phyloP scores from a whole-genome alignment of 2,797 vertebrate species.

The Rhinogobio ventralis region DNA sequence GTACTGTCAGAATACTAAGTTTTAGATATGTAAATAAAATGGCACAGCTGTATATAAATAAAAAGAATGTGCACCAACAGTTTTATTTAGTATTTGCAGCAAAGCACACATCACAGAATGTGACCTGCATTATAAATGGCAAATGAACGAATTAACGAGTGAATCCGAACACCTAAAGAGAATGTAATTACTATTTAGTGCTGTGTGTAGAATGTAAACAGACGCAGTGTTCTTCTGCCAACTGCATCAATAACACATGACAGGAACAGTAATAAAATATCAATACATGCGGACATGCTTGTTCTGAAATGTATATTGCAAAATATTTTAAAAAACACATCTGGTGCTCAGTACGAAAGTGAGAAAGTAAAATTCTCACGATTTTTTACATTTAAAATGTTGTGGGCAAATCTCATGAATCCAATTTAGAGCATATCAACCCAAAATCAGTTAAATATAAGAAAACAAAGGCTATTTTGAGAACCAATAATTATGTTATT shows the following conservation, averaged over 20 bases:
- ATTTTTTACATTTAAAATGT: not conserved
- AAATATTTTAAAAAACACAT: not conserved
- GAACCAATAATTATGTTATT: not conserved
- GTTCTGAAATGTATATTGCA: constrained; percentile 39
- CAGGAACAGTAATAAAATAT: not conserved
- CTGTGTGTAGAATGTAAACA: constrained; percentile 26
- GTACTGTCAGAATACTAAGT: constrained; percentile 49
- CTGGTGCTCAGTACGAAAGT: not conserved
- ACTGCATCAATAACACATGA: not conserved
- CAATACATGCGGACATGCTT: constrained; percentile 32
- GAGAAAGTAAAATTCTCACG: not conserved
- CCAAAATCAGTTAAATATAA: not conserved
- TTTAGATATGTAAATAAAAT: constrained; percentile 68
- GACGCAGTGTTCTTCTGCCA: constrained; percentile 5
- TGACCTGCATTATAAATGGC: not conserved
- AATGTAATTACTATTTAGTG: constrained; percentile 18
- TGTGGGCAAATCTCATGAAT: not conserved
- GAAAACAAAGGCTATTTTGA: not conserved
- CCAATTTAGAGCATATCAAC: too few species aligned
- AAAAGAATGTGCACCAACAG: constrained; percentile 47
- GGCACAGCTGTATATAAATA: constrained; percentile 70
- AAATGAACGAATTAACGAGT: not conserved
- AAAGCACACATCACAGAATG: constrained; percentile 10
- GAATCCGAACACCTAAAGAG: constrained; percentile 7
- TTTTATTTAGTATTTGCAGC: constrained; percentile 43